These are phyloP conservation scores for Eurois occulta DNA, from an alignment of 2,888 invertebrate species.

Conservation along the genomic window DNA sequence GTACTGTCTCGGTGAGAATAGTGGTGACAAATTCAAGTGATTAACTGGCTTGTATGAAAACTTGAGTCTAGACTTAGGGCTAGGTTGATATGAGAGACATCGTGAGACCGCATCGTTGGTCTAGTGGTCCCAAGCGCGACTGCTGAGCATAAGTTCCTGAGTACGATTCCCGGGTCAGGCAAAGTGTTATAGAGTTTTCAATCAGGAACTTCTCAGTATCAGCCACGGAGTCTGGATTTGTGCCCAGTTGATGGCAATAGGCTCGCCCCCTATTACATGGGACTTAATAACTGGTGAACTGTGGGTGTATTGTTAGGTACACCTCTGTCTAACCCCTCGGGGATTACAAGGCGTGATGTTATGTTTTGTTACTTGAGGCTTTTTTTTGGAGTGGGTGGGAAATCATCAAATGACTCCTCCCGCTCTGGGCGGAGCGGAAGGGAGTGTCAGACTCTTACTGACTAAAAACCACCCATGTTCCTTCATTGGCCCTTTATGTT, in stretches of 20 bases:
- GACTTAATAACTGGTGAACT: neutral
- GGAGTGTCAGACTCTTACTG: too few species aligned
- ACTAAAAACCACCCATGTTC: too few species aligned
- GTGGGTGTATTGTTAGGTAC: neutral
- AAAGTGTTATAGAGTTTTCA: neutral
- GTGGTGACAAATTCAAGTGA: neutral
- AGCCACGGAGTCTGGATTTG: neutral
- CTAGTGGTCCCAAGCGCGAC: too few species aligned
- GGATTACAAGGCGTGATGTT: neutral
- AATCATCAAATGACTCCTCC: too few species aligned
- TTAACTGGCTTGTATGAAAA: neutral
- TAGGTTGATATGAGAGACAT: neutral
- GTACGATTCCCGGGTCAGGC: neutral
- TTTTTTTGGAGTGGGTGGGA: too few species aligned
- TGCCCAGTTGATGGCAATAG: neutral
- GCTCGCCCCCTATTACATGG: neutral
- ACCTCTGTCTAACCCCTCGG: neutral
- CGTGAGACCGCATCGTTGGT: too few species aligned
- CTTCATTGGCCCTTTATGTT: too few species aligned
- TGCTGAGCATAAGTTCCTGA: neutral
- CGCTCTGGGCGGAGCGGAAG: too few species aligned
- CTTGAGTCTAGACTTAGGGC: neutral
- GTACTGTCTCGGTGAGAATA: neutral
- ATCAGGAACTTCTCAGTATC: neutral
- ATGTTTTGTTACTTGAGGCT: neutral